Base-by-base conservation (phyloP, 1,140 invertebrate genomes). In the Chionoecetes opilio region DNA sequence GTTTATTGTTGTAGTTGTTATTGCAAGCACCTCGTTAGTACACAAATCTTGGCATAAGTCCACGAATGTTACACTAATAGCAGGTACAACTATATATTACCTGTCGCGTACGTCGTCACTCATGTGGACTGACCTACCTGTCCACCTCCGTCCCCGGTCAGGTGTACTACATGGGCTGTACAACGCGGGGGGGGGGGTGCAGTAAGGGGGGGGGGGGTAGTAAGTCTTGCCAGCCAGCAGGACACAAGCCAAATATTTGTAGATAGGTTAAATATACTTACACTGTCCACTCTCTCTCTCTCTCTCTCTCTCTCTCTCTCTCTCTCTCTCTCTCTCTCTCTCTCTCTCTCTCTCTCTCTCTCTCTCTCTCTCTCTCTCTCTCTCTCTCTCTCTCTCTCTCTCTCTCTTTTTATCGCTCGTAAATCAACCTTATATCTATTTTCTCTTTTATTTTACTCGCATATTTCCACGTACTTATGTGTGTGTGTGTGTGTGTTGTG, bases 201-300 rank as follows among this genome's bases (percentile, higher is more conserved):
- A 38, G 32, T 29, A 26, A 26, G 82, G 3, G 82, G 5, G n/a
- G 82, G 46, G 37, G 14, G 34, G 2, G 46, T 29, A 29, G 5
- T 26, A 29, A 3, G 2, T 17, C 6, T 29, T 6, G 0, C 37
- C 53, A 53, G 46, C n/a, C 89, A 91, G 29, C 8, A 31, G 46
- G 46, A 91, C 46, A 75, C 89, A 35, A 9, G 89, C 89, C 89
- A 91, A 91, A 29, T 75, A 91, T n/a, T 11, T 90, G 29, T 75
- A 11, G 89, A 75, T 75, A 86, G 0, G n/a, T 34, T 91, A 91
- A 75, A 91, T 32, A 32, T 91, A 75, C 46, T 53, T 34, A 34
- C 0, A 34, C 46, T 75, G 63, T 75, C 89, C 89, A 91, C 89
- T 63, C 8, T 29, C 5, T 17, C 11, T 21, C 41, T 91, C 89